Evolutionary conservation across 2,113 vertebrate species (phyloP), one percentile per base, ranked within the genome.

Genomic region (Etia nguti): DNA sequence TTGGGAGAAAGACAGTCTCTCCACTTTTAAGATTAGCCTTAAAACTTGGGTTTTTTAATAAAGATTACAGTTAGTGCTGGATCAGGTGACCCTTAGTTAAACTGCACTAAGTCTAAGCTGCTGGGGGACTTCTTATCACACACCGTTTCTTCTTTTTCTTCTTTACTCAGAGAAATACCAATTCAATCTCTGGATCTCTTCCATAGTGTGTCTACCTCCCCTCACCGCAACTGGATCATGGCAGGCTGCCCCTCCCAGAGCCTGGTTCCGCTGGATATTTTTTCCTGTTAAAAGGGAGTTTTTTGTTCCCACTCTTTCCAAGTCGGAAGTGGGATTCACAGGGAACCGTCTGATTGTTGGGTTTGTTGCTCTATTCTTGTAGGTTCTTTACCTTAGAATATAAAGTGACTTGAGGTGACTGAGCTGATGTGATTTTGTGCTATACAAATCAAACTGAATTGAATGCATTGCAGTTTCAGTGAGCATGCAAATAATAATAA

Each of bases 101-200:
- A 38, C 20, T 41, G 34, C 60, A 65, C 4, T 38, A 65, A 4
- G 34, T 38, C 0, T 68, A 0, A 38, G 62, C 20, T 68, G 34
- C 34, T 68, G 62, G 0, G 2, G 34, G 34, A 65, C 6, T 13
- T 68, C 34, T 38, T 38, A 65, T 8, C 0, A 65, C 0, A 0
- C 0, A 65, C 20, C 5, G 60, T 65, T 65, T 0, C 34, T 22
- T 38, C 34, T 65, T 13, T 62, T 62, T 62, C 9, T 34, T 20
- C n/a, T 65, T 65, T 34, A 65, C 20, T 38, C 34, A 65, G 59
- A 62, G 59, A 62, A 36, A 1, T 36, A 36, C 31, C 31, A 62
- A 20, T 38, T 65, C 18, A 38, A 65, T 65, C 34, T 38, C 62
- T 68, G 34, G 20, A 22, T 38, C 62, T 68, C 60, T 1, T 22